Percentiles rank a stretch among this genome's conserved stretches.
phyloP scores from a whole-genome alignment of 2,113 vertebrate species.

The Oenanthe melanoleuca region DNA sequence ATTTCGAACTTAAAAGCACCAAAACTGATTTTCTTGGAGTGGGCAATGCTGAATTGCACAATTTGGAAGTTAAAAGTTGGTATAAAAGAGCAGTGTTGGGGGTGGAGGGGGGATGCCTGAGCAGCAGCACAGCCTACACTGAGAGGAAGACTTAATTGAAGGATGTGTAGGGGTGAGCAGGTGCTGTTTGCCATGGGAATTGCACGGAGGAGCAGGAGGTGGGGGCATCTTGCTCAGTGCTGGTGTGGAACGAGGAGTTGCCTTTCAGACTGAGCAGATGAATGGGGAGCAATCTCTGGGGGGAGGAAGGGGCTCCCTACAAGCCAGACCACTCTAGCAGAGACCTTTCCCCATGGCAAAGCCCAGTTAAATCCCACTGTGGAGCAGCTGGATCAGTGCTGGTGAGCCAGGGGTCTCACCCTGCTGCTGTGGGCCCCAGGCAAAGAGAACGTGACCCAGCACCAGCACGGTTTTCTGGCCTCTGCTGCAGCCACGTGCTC shows the following conservation, averaged over 20 bases:
- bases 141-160: neutral
- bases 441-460: neutral
- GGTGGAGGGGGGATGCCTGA: neutral
- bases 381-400: neutral
- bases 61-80: neutral
- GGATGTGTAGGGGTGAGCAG: accelerated
- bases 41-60: neutral
- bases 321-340: neutral
- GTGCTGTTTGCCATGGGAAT: neutral
- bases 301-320: neutral
- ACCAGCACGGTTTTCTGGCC: neutral
- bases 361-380: neutral
- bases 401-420: neutral
- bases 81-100: neutral
- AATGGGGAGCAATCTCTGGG: neutral
- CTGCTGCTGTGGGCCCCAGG: neutral
- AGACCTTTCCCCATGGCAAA: neutral
- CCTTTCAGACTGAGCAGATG: neutral
- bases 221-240: neutral
- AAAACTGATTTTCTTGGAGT: neutral
- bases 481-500: neutral
- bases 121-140: neutral
- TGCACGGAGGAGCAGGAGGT: neutral
- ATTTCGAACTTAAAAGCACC: neutral
- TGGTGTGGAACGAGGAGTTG: neutral